A percentile compares a stretch with the other conserved stretches of the same genome.
phyloP scores from a whole-genome alignment of 1,140 invertebrate genomes.

The Drosophila saltans region DNA sequence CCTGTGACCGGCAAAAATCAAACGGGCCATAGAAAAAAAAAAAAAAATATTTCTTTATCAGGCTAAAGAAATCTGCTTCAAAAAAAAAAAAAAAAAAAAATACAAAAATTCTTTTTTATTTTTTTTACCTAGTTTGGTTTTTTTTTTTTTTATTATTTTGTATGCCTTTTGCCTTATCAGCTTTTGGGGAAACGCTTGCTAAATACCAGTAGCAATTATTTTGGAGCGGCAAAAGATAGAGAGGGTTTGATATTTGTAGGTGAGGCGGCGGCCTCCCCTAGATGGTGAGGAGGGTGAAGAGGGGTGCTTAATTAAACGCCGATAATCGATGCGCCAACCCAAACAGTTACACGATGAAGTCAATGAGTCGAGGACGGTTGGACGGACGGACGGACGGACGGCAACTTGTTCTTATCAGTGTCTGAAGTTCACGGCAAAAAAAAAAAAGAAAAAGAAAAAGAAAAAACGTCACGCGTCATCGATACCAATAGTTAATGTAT shows the following conservation, averaged over 20 bases:
- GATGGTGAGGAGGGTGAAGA: not conserved
- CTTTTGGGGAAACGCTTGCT: constrained; percentile 62
- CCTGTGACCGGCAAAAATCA: constrained; percentile 65
- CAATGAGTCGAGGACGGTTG: constrained; percentile 3
- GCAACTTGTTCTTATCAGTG: constrained; percentile 46
- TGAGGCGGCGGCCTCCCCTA: too few relatives aligned
- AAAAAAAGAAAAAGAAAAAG: too few relatives aligned
- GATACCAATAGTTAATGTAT: not conserved
- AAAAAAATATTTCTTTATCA: constrained; percentile 59
- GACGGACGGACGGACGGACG: too few relatives aligned
- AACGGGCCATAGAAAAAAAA: constrained; percentile 51
- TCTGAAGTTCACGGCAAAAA: constrained; percentile 63
- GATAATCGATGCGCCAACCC: constrained; percentile 72
- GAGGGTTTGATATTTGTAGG: constrained; percentile 8
- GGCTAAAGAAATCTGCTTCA: constrained; percentile 68
- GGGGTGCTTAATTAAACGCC: constrained; percentile 76
- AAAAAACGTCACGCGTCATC: constrained; percentile 39
- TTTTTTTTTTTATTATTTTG: constrained; percentile 23
- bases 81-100: not conserved
- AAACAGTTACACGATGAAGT: constrained; percentile 63
- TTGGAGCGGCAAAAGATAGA: constrained; percentile 29
- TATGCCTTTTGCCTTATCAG: constrained; percentile 55
- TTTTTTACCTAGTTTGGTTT: constrained; percentile 55
- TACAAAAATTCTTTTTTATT: constrained; percentile 14
- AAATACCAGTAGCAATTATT: constrained; percentile 80